Percentiles rank a stretch among this genome's conserved stretches.
phyloP scores from a whole-genome alignment of 2,113 vertebrate species.

The Choloepus hoffmanni region DNA sequence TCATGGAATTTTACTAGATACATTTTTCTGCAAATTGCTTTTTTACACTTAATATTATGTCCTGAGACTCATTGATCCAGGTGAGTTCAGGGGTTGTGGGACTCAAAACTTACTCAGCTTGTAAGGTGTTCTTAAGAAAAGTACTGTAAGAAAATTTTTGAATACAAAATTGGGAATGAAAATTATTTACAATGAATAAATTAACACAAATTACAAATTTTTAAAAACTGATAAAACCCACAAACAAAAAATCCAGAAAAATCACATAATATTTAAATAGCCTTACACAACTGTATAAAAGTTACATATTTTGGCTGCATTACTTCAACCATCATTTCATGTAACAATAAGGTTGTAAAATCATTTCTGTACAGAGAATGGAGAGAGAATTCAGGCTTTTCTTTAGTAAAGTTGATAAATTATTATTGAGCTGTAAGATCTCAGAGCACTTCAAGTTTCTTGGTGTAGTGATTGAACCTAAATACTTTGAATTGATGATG shows the following conservation, averaged over 20 bases:
- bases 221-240: conserved; percentile 7
- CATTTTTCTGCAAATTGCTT: neutral
- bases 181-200: neutral
- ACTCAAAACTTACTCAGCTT: neutral
- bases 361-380: neutral
- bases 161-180: neutral
- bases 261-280: neutral
- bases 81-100: neutral
- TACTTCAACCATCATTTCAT: neutral
- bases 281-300: neutral
- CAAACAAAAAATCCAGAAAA: neutral
- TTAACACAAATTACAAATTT: neutral
- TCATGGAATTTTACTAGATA: neutral
- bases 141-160: neutral
- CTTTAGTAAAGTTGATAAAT: neutral
- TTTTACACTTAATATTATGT: neutral
- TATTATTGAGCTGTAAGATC: neutral
- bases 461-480: neutral
- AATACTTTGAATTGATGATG: neutral
- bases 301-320: neutral
- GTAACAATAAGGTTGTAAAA: neutral
- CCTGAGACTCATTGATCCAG: neutral
- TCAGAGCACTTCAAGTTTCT: neutral
- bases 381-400: neutral
- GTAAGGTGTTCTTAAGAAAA: neutral